phyloP scores from a whole-genome alignment of 1,140 invertebrate genomes.

The Aphelinus certus region DNA sequence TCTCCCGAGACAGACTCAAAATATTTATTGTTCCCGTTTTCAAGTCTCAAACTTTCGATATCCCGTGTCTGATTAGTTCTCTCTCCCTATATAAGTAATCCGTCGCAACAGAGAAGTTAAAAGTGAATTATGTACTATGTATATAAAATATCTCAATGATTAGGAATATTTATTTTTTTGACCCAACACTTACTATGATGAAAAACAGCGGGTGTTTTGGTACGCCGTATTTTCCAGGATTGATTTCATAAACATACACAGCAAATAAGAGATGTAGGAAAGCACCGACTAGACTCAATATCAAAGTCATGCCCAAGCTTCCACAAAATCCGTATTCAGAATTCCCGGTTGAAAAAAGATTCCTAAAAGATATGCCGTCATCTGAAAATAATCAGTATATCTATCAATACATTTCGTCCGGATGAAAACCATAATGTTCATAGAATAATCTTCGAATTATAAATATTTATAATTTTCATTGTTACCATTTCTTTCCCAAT shows the following conservation, averaged over 20 bases:
- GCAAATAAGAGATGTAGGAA: slow-evolving; percentile 63
- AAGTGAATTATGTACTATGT: too few relatives aligned
- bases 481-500: slow-evolving; percentile 26
- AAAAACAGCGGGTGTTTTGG: slow-evolving; percentile 67
- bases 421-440: too few relatives aligned
- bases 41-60: too few relatives aligned
- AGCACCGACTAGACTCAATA: slow-evolving; percentile 63
- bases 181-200: slow-evolving; percentile 54
- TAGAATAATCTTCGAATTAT: too few relatives aligned
- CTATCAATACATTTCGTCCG: too few relatives aligned
- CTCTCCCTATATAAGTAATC: too few relatives aligned
- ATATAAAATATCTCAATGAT: too few relatives aligned
- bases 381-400: too few relatives aligned
- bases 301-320: slow-evolving; percentile 60
- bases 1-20: slow-evolving; percentile 53
- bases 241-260: slow-evolving; percentile 66
- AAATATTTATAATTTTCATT: slow-evolving; percentile 29
- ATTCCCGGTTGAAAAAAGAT: slow-evolving; percentile 63
- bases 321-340: slow-evolving; percentile 65
- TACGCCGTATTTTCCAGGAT: slow-evolving; percentile 68
- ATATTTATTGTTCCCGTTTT: slow-evolving; percentile 36
- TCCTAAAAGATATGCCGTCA: slow-evolving; percentile 36
- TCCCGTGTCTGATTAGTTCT: too few relatives aligned
- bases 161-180: too few relatives aligned
- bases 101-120: too few relatives aligned